Evolutionary conservation across 2,888 invertebrate genomes (phyloP).

Genomic region (Macaria liturata): DNA sequence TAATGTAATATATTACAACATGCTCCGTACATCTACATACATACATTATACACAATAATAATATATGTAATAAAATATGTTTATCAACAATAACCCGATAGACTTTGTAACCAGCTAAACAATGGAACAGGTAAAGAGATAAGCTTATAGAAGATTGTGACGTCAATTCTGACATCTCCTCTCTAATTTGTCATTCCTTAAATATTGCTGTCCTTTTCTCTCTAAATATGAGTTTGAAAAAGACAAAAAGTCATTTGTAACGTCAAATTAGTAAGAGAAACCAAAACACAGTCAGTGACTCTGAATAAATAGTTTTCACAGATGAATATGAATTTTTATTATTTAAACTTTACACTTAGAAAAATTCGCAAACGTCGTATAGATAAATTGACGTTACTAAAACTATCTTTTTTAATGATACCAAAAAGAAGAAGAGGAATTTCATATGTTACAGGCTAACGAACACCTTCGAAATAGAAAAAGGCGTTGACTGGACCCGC

Average conservation of each 20-base stretch:
- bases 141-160: slow-evolving; percentile 52
- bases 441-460: slow-evolving; percentile 5
- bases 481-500: slow-evolving; percentile 13
- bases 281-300: slow-evolving; percentile 21
- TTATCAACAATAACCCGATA: slow-evolving; percentile 73
- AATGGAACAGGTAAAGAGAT: slow-evolving; percentile 55
- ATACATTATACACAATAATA: slow-evolving; percentile 37
- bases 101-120: slow-evolving; percentile 76
- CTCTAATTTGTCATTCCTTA: no score
- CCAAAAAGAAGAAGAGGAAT: slow-evolving; percentile 19
- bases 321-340: slow-evolving; percentile 45
- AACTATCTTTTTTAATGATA: slow-evolving; percentile 16
- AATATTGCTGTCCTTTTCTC: no score
- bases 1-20: slow-evolving; percentile 60
- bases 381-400: slow-evolving; percentile 27
- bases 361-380: slow-evolving; percentile 35
- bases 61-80: slow-evolving; percentile 72
- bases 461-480: slow-evolving; percentile 16
- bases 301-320: slow-evolving; percentile 47
- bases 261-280: no score
- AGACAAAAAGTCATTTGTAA: no score
- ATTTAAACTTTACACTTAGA: slow-evolving; percentile 39
- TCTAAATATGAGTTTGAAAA: no score
- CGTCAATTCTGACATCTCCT: no score
- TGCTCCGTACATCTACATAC: slow-evolving; percentile 47